Conservation (phyloP, 1,140 invertebrate species). For the Cataglyphis hispanica region DNA sequence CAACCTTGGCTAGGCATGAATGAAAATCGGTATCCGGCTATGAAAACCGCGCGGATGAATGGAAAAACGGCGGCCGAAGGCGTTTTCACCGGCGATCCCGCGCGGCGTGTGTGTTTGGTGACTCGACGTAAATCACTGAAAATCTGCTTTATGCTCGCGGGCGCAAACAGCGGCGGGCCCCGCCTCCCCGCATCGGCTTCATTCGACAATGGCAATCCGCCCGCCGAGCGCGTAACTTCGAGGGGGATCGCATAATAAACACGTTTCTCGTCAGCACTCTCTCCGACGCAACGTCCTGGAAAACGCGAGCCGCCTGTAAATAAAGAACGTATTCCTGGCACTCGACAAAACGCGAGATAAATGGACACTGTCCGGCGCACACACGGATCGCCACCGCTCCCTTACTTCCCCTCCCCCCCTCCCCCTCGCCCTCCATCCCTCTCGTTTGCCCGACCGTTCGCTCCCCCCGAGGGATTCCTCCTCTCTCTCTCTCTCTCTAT, state of each 20-base stretch:
- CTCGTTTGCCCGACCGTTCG: constrained; percentile 43
- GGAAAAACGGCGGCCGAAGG: constrained; percentile 69
- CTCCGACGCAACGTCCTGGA: constrained; percentile 70
- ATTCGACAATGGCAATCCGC: constrained; percentile 71
- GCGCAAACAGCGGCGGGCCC: constrained; percentile 67
- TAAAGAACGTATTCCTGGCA: constrained; percentile 73
- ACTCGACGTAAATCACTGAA: constrained; percentile 77
- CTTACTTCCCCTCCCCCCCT: not conserved
- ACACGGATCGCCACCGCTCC: not conserved
- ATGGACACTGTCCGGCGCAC: constrained; percentile 58
- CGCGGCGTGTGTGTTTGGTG: constrained; percentile 67
- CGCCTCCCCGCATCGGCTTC: constrained; percentile 60
- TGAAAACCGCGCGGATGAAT: constrained; percentile 74
- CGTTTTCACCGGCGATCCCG: constrained; percentile 69
- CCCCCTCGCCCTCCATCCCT: not conserved
- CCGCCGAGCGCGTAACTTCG: constrained; percentile 59
- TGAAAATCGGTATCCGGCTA: constrained; percentile 59
- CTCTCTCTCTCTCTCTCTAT: constrained; percentile 45
- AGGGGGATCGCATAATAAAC: constrained; percentile 75
- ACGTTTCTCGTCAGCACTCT: constrained; percentile 60
- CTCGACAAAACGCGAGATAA: constrained; percentile 75
- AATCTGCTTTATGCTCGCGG: constrained; percentile 74
- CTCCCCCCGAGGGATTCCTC: constrained; percentile 57
- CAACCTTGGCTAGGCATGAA: constrained; percentile 58
- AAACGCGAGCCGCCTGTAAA: constrained; percentile 74